phyloP scores from a whole-genome alignment of 2,113 vertebrate species.

The Ginglymostoma cirratum region DNA sequence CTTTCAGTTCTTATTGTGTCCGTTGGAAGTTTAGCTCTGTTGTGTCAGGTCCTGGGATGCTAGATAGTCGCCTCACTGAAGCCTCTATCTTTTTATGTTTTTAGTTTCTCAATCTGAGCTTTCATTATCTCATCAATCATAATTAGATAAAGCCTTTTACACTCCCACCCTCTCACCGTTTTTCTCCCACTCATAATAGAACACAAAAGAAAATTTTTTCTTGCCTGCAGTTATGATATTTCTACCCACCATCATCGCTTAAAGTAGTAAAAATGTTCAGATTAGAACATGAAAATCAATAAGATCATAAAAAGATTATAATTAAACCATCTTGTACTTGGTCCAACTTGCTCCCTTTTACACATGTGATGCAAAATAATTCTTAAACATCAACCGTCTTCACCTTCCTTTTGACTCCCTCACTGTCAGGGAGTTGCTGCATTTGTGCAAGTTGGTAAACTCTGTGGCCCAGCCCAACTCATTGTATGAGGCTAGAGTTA shows the following conservation, averaged over 20 bases:
- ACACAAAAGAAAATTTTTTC: not conserved
- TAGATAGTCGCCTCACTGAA: not conserved
- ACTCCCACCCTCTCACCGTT: not conserved
- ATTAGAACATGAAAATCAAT: not conserved
- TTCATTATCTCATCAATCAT: conserved; percentile 20
- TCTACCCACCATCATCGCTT: not conserved
- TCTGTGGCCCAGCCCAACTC: not conserved
- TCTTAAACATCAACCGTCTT: not conserved
- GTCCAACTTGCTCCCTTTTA: not conserved
- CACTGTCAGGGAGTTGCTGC: not conserved
- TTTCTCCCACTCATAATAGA: not conserved
- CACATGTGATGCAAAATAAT: not conserved
- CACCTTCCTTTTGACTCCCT: not conserved
- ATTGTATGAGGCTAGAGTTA: not conserved
- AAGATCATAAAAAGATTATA: not conserved
- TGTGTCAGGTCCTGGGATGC: not conserved
- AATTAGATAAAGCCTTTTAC: not conserved
- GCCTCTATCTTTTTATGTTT: not conserved
- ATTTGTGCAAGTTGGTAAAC: not conserved
- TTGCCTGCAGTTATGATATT: too few species aligned
- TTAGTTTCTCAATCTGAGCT: not conserved
- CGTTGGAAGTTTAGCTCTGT: not conserved
- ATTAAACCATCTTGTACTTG: not conserved
- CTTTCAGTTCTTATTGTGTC: too few species aligned
- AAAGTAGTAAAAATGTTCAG: not conserved